phyloP scores from a whole-genome alignment of 2,797 vertebrate genomes.

The Acanthopagrus latus region DNA sequence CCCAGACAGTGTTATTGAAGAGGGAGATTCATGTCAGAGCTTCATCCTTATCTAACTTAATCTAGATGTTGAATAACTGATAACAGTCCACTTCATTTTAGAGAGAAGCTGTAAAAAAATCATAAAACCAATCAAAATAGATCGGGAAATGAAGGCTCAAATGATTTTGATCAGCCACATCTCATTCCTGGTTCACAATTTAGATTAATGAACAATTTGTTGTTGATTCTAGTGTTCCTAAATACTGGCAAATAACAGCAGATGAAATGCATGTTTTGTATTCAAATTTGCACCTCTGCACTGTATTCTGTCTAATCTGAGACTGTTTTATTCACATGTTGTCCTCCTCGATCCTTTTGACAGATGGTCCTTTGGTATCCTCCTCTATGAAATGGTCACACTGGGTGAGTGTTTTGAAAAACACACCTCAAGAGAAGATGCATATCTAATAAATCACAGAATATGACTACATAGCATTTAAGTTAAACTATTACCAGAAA shows the following conservation, averaged over 20 bases:
- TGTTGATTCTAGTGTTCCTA: neutral
- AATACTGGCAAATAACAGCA: no score
- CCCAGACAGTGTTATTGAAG: neutral
- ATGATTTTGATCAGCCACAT: neutral
- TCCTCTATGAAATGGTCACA: slow-evolving; percentile 95
- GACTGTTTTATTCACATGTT: neutral
- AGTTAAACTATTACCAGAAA: neutral
- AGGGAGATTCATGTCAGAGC: neutral
- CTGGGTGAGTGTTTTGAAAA: slow-evolving; percentile 84
- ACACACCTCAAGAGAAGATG: neutral
- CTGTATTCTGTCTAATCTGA: neutral
- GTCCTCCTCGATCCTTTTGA: slow-evolving; percentile 30
- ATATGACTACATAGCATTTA: neutral
- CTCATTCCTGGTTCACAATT: neutral
- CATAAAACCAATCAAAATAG: no score
- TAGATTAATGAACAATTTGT: neutral
- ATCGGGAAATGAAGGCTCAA: neutral
- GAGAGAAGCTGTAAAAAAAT: neutral
- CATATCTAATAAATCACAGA: neutral
- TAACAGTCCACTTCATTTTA: neutral
- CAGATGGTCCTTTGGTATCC: slow-evolving; percentile 96
- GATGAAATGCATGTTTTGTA: neutral
- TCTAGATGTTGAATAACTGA: neutral
- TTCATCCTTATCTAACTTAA: neutral
- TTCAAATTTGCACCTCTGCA: neutral